Evolutionary conservation across 23 tunicate species (phyloP).

Genomic region (Corella eumyota): DNA sequence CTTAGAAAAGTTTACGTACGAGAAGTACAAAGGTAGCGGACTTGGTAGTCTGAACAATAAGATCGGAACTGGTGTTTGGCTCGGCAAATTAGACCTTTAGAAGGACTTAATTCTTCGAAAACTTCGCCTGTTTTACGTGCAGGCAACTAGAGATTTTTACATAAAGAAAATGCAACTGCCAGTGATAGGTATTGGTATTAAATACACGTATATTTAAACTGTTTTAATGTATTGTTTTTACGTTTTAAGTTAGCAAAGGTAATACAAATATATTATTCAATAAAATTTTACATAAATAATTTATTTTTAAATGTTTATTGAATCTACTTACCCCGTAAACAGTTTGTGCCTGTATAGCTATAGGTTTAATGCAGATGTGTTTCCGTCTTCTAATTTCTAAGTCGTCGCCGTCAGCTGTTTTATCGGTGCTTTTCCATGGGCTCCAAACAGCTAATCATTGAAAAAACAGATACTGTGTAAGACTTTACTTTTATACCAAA

Average conservation of each 20-base stretch:
- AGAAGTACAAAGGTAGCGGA: constrained; percentile 74
- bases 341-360: constrained; percentile 79
- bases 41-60: constrained; percentile 38
- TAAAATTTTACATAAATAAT: neutral
- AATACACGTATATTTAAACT: neutral
- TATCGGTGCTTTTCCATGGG: too few relatives aligned
- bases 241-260: neutral
- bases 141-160: constrained; percentile 62
- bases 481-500: neutral
- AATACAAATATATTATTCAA: neutral
- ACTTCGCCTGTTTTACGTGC: constrained; percentile 84
- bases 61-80: constrained; percentile 34
- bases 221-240: neutral
- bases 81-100: constrained; percentile 47
- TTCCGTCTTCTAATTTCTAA: constrained; percentile 11
- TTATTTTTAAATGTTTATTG: neutral
- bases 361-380: constrained; percentile 46
- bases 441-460: neutral
- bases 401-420: constrained; percentile 21
- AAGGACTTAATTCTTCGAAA: constrained; percentile 36
- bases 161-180: too few relatives aligned
- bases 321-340: constrained; percentile 14
- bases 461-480: neutral
- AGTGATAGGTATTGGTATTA: neutral
- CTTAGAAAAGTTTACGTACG: too few relatives aligned